These are phyloP conservation scores for Platygyra sinensis DNA, from an alignment of 64 coral and sea anemone species.

Conservation along the genomic window DNA sequence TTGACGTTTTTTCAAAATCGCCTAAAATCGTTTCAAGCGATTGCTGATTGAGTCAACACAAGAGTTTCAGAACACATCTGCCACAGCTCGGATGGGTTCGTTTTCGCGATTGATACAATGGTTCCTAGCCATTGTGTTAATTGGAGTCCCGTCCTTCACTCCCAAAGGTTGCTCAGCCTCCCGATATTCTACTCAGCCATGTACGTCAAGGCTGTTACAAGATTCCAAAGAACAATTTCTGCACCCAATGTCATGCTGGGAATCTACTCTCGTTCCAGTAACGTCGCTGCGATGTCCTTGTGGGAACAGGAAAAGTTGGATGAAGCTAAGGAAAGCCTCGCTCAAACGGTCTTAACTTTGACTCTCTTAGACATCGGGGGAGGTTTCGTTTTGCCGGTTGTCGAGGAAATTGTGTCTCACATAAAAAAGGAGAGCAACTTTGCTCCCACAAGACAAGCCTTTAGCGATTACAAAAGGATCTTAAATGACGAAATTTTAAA, in stretches of 20 bases:
- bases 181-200: no score
- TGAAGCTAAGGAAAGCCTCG: slow-evolving; percentile 7
- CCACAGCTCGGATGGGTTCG: no score
- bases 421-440: background rate
- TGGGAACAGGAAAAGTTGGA: slow-evolving; percentile 18
- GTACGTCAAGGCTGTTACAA: background rate
- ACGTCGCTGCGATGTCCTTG: background rate
- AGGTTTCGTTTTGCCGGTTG: background rate
- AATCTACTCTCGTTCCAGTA: slow-evolving; percentile 2
- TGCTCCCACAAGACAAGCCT: background rate
- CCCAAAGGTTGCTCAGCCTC: no score
- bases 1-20: no score
- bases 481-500: background rate
- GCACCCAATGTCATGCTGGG: background rate
- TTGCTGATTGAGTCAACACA: no score
- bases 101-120: no score
- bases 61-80: no score
- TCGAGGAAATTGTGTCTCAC: background rate
- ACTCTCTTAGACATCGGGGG: background rate
- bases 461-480: background rate
- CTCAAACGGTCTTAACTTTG: slow-evolving; percentile 12
- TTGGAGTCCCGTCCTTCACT: no score
- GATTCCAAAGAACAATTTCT: background rate
- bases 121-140: no score
- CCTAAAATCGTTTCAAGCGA: no score